A percentile compares a stretch with the other conserved stretches of the same genome.
These are phyloP conservation scores for Drosophila virilis DNA, from an alignment of 1,140 invertebrate genomes.

Conservation along the genomic window DNA sequence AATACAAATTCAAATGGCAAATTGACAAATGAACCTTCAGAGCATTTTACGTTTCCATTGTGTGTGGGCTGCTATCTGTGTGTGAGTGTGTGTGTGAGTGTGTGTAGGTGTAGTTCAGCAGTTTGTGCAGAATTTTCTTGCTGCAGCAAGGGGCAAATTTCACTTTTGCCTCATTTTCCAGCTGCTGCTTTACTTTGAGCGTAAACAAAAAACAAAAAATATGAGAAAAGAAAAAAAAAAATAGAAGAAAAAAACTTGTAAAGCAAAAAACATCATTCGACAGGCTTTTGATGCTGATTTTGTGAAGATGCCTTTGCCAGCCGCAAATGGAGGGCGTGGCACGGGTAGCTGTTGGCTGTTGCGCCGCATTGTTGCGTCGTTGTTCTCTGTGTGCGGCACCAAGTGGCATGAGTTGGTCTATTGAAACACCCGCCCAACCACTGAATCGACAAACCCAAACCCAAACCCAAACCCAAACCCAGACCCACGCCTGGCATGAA, in stretches of 20 bases:
- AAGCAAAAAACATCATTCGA: constrained; percentile 59
- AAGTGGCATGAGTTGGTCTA: constrained; percentile 26
- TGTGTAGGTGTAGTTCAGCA: constrained; percentile 44
- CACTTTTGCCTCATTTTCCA: constrained; percentile 41
- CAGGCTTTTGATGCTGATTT: constrained; percentile 80
- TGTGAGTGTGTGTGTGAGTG: constrained; percentile 11
- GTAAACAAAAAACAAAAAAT: constrained; percentile 41
- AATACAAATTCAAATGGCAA: constrained; percentile 83
- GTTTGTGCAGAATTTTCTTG: constrained; percentile 15
- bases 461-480: neutral
- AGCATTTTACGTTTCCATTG: constrained; percentile 80
- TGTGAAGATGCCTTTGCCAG: constrained; percentile 63
- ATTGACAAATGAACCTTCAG: constrained; percentile 81
- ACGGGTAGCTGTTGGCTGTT: neutral
- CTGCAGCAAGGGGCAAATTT: constrained; percentile 33
- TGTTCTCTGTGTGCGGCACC: constrained; percentile 4
- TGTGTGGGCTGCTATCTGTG: constrained; percentile 25
- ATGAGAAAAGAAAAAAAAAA: constrained; percentile 10
- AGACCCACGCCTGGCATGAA: constrained; percentile 38
- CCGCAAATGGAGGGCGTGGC: neutral
- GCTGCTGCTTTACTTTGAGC: constrained; percentile 39
- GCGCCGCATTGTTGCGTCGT: constrained; percentile 58
- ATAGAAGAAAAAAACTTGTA: constrained; percentile 5
- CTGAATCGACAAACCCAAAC: neutral
- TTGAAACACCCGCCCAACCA: neutral